Evolutionary conservation across 1,140 invertebrate species (phyloP).

Genomic region (Panulirus ornatus): DNA sequence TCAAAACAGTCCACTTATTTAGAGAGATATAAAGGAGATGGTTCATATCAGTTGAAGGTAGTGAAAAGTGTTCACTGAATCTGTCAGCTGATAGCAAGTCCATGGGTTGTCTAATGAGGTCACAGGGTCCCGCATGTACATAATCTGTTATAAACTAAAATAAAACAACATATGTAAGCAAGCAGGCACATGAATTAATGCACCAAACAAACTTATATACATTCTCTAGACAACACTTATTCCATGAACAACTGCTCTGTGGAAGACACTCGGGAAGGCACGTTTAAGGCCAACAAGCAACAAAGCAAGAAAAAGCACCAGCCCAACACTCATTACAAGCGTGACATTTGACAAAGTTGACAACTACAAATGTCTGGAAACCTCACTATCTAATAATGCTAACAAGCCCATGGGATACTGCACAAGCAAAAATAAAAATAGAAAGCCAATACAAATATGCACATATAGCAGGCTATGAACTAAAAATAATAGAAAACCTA

Average conservation of each 20-base stretch:
- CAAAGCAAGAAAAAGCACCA: constrained; percentile 4
- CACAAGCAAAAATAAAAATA: background rate
- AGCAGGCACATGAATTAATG: constrained; percentile 3
- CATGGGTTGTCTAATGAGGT: constrained; percentile 34
- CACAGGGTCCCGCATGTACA: constrained; percentile 53
- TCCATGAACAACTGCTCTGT: constrained; percentile 7
- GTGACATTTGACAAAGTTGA: background rate
- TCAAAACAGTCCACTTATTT: background rate
- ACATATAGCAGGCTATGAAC: background rate
- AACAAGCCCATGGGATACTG: constrained; percentile 33
- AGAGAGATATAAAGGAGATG: background rate
- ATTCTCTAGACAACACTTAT: background rate
- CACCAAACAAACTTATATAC: background rate
- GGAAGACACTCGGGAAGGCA: constrained; percentile 19
- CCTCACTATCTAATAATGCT: background rate
- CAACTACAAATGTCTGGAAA: background rate
- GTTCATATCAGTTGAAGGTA: background rate
- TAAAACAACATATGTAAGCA: constrained; percentile 8
- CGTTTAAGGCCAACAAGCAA: background rate
- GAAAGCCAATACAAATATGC: background rate
- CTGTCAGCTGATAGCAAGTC: background rate
- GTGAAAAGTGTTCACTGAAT: background rate
- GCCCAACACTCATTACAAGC: background rate
- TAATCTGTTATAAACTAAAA: constrained; percentile 50
- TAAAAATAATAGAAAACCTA: constrained; percentile 15